Base-by-base conservation (phyloP, 2,113 vertebrate genomes). In the Cinclus cinclus region DNA sequence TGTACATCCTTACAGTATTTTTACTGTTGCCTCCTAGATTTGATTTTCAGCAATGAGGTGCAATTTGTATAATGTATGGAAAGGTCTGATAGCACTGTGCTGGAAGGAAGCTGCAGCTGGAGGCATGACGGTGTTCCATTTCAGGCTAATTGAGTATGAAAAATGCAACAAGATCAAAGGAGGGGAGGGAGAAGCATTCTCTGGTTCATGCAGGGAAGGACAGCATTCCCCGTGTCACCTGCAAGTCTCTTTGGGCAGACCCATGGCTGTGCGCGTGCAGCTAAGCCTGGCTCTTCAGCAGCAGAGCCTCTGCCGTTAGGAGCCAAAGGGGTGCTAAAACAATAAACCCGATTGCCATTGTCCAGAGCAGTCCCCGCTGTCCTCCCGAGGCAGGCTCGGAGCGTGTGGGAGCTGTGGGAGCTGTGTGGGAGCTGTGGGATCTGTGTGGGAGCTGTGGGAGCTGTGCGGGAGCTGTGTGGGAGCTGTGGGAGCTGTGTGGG, bases 21-120 rank as follows among this genome's bases (percentile, higher is more conserved):
- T 64, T 56, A 55, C 16, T n/a, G 27, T 92, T 93, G 85, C 85
- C 76, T 79, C 59, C 64, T 74, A 92, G 81, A 97, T 95, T 95
- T 90, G 90, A 96, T 97, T 95, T 93, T 79, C 71, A n/a, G 8
- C 13, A 27, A 90, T 93, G 89, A 97, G 96, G 91, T 86, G 60
- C 64, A 70, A 84, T 93, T 92, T 95, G 58, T 86, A 11, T 80
- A 70, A 90, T 39, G 78, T 79, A 78, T 87, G 80, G 95, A 96
- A 79, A 95, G 76, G 78, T 87, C 89, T 88, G 88, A 84, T 91
- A 79, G 58, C 33, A 13, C 88, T 56, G 85, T 62, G 80, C 91
- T 94, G 17, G 17, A 91, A 83, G 68, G 70, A 50, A 92, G 27
- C 78, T 90, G 44, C 44, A 76, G 80, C 85, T 63, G 37, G 89